A percentile compares a stretch with the other conserved stretches of the same genome.
Conservation (phyloP, 2,113 vertebrate species). For the Erythrocebus patas region DNA sequence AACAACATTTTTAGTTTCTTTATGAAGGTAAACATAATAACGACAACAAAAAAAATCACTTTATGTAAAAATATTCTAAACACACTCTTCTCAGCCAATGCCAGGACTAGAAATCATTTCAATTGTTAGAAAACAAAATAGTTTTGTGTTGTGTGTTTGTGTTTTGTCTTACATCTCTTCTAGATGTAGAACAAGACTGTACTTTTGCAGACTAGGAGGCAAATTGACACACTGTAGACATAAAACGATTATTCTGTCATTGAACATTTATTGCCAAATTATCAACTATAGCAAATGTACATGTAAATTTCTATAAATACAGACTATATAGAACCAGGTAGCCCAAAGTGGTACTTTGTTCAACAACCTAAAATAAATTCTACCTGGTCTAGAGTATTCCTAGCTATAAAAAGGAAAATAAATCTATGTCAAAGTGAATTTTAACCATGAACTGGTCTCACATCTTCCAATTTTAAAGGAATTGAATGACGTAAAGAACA, state of each 20-base stretch:
- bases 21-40: constrained; percentile 37
- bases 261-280: background rate
- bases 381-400: background rate
- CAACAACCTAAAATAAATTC: background rate
- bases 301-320: background rate
- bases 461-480: background rate
- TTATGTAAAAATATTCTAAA: background rate
- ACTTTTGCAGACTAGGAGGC: background rate
- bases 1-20: constrained; percentile 14
- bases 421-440: background rate
- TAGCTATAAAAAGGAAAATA: background rate
- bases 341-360: background rate
- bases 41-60: background rate
- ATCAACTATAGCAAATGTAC: background rate
- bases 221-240: background rate
- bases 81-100: background rate
- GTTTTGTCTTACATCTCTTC: background rate
- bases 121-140: background rate
- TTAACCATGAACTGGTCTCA: background rate
- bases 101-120: background rate
- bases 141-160: background rate
- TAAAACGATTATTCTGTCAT: background rate
- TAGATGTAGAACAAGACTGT: background rate
- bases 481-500: background rate
- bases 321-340: background rate